These are phyloP conservation scores for Maniola jurtina DNA, from an alignment of 1,140 invertebrate genomes.

Conservation along the genomic window DNA sequence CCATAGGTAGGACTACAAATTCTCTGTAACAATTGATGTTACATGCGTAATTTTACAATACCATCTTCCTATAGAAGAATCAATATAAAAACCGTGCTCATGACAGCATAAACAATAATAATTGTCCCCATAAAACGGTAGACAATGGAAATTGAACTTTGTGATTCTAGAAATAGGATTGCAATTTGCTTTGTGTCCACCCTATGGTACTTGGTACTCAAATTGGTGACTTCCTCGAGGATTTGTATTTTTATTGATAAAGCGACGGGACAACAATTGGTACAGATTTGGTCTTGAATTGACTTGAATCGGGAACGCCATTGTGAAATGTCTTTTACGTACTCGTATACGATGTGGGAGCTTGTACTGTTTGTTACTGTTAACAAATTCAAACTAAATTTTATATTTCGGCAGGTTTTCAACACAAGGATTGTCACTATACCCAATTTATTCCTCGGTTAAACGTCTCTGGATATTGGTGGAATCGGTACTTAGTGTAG, in stretches of 20 bases:
- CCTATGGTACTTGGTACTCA: constrained; percentile 36
- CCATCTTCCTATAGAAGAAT: background rate
- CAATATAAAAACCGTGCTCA: constrained; percentile 7
- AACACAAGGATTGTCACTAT: no score
- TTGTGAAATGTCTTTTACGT: constrained; percentile 21
- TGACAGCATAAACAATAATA: constrained; percentile 4
- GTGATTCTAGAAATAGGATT: constrained; percentile 13
- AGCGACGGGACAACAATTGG: constrained; percentile 62
- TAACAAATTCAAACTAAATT: no score
- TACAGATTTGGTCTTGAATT: constrained; percentile 66
- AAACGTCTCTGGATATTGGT: no score
- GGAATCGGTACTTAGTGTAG: no score
- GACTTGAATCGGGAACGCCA: constrained; percentile 32
- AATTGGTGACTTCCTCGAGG: constrained; percentile 70
- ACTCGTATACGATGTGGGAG: background rate
- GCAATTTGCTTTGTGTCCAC: background rate
- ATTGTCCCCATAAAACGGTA: constrained; percentile 8
- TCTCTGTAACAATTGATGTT: no score
- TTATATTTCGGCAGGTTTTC: no score
- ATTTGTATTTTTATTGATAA: constrained; percentile 76
- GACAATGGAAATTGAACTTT: constrained; percentile 6
- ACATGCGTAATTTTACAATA: background rate
- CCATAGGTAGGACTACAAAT: no score
- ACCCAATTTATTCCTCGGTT: no score
- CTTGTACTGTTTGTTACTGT: background rate